Evolutionary conservation across 2,113 vertebrate species (phyloP).

Genomic region (Eidolon helvum): DNA sequence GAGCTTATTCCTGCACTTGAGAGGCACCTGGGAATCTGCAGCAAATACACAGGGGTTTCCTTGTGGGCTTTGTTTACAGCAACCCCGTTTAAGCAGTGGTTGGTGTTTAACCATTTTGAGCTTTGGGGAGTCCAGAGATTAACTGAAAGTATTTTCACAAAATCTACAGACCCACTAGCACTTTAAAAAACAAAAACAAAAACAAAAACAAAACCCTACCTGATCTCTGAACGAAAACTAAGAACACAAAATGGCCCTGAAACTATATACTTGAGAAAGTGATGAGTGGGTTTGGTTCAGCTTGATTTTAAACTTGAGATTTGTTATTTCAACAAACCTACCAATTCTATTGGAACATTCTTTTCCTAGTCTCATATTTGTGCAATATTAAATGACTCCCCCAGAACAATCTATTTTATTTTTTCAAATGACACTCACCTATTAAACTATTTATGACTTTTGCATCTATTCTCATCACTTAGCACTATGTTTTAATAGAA

Average conservation of each 20-base stretch:
- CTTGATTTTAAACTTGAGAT: background rate
- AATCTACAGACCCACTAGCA: background rate
- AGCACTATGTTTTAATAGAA: constrained; percentile 57
- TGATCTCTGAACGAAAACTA: background rate
- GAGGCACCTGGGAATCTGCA: constrained; percentile 44
- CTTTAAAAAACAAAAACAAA: background rate
- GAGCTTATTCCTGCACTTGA: background rate
- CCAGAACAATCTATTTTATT: background rate
- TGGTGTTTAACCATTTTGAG: constrained; percentile 46
- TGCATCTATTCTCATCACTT: constrained; percentile 64
- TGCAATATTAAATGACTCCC: background rate
- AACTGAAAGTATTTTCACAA: constrained; percentile 40
- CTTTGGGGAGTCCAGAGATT: constrained; percentile 9
- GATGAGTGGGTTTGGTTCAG: background rate
- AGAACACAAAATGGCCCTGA: background rate
- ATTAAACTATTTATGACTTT: background rate
- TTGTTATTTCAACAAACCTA: background rate
- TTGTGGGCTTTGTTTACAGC: constrained; percentile 48
- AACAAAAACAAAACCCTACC: background rate
- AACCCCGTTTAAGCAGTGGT: background rate
- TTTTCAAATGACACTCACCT: constrained; percentile 9
- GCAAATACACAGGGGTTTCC: constrained; percentile 25
- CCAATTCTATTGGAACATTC: background rate
- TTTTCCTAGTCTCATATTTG: background rate
- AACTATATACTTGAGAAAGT: background rate